These are phyloP conservation scores for Erebia palarica DNA, from an alignment of 2,888 invertebrate species.

Conservation along the genomic window DNA sequence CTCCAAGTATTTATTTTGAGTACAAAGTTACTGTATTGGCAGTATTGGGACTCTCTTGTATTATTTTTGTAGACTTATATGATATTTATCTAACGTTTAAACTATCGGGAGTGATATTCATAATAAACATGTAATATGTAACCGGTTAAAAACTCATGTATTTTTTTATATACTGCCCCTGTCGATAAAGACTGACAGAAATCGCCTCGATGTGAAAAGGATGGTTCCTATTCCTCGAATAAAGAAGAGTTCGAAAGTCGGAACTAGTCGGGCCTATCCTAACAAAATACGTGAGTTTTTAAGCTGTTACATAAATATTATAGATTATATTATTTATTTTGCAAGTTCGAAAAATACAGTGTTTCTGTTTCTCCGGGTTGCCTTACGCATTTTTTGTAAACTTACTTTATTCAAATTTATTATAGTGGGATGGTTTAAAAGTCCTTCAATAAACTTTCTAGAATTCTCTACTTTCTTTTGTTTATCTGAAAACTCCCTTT, in stretches of 20 bases:
- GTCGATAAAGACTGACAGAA: too few species aligned
- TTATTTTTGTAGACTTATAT: conserved; percentile 29
- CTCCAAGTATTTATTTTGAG: conserved; percentile 31
- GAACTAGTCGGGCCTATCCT: too few species aligned
- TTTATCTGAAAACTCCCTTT: background rate
- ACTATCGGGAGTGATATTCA: too few species aligned
- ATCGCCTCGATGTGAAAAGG: too few species aligned
- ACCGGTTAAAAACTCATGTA: too few species aligned
- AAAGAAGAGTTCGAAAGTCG: too few species aligned
- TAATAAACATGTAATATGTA: too few species aligned
- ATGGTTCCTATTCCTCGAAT: too few species aligned
- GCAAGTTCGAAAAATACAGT: background rate
- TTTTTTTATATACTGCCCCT: too few species aligned
- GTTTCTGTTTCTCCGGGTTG: background rate
- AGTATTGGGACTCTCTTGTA: conserved; percentile 18
- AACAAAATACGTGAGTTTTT: too few species aligned
- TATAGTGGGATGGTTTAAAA: background rate
- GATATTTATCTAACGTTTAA: too few species aligned
- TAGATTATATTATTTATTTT: background rate
- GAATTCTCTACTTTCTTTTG: background rate
- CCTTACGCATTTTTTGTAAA: background rate
- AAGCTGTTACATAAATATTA: too few species aligned
- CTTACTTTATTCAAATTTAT: background rate
- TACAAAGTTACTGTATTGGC: conserved; percentile 27
- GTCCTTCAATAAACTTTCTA: conserved; percentile 7